Percentiles rank a stretch among this genome's conserved stretches.
phyloP scores from a whole-genome alignment of 1,140 invertebrate genomes.

The Drosophila simulans region DNA sequence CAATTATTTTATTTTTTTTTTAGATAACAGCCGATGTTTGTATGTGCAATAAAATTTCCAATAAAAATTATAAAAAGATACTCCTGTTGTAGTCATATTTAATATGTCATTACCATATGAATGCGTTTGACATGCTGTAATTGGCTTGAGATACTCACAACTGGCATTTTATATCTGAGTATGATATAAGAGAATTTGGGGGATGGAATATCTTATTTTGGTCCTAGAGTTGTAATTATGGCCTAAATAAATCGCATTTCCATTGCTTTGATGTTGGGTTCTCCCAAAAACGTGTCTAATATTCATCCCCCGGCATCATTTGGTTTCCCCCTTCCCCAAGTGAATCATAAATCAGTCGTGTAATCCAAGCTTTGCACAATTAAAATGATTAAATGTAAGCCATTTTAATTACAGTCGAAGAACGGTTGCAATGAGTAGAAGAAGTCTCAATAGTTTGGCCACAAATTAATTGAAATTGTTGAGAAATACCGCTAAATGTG shows the following conservation, averaged over 20 bases:
- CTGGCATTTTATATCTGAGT: constrained; percentile 1
- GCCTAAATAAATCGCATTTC: constrained; percentile 17
- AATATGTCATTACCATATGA: constrained; percentile 6
- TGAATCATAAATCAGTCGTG: constrained; percentile 26
- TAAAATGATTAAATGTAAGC: constrained; percentile 23
- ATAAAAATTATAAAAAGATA: not conserved
- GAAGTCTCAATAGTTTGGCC: not conserved
- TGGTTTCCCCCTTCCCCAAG: too few species aligned
- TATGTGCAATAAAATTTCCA: too few species aligned
- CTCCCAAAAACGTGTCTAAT: constrained; percentile 6
- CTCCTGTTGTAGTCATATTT: not conserved
- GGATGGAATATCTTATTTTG: not conserved
- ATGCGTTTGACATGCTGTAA: constrained; percentile 39
- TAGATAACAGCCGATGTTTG: too few species aligned
- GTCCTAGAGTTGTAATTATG: constrained; percentile 23
- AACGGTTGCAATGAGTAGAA: not conserved
- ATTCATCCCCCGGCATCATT: constrained; percentile 4
- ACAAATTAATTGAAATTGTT: constrained; percentile 1
- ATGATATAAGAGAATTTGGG: constrained; percentile 21
- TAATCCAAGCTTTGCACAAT: constrained; percentile 12
- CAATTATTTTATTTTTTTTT: too few species aligned
- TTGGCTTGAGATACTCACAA: constrained; percentile 33
- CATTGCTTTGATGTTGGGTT: constrained; percentile 37
- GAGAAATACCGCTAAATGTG: not conserved
- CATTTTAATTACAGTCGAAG: not conserved